Evolutionary conservation across 2,797 vertebrate species (phyloP).

Genomic region (Gephyroberyx darwinii): DNA sequence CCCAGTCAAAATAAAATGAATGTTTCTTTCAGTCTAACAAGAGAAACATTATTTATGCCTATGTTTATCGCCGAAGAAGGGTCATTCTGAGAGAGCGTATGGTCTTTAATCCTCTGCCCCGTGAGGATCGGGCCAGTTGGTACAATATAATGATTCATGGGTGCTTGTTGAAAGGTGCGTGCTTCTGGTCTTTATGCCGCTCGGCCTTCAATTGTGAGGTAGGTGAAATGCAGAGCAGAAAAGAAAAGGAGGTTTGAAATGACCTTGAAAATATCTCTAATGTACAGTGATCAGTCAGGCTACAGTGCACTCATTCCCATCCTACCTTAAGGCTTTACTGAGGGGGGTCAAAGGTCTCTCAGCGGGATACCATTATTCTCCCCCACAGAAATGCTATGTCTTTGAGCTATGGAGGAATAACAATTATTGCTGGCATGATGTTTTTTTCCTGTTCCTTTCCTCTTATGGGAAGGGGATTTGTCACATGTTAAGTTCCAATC

Average conservation of each 20-base stretch:
- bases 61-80: slow-evolving; percentile 2
- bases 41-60: neutral
- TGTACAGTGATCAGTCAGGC: slow-evolving; percentile 48
- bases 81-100: neutral
- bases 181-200: neutral
- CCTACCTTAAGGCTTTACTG: slow-evolving; percentile 52
- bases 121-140: neutral
- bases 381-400: slow-evolving; percentile 39
- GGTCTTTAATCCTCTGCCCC: neutral
- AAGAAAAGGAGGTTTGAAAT: slow-evolving; percentile 10
- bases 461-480: neutral
- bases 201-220: neutral
- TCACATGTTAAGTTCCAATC: slow-evolving; percentile 54
- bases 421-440: slow-evolving; percentile 39
- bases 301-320: slow-evolving; percentile 35
- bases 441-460: neutral
- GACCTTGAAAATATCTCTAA: slow-evolving; percentile 62
- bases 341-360: slow-evolving; percentile 55
- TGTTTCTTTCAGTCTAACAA: slow-evolving; percentile 7
- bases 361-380: slow-evolving; percentile 39
- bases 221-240: slow-evolving; percentile 2
- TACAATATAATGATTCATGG: neutral
- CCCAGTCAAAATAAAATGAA: neutral
- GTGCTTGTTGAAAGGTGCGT: neutral
- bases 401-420: slow-evolving; percentile 54